A percentile compares a stretch with the other conserved stretches of the same genome.
phyloP scores from a whole-genome alignment of 2,888 invertebrate species.

The Pammene fasciana region DNA sequence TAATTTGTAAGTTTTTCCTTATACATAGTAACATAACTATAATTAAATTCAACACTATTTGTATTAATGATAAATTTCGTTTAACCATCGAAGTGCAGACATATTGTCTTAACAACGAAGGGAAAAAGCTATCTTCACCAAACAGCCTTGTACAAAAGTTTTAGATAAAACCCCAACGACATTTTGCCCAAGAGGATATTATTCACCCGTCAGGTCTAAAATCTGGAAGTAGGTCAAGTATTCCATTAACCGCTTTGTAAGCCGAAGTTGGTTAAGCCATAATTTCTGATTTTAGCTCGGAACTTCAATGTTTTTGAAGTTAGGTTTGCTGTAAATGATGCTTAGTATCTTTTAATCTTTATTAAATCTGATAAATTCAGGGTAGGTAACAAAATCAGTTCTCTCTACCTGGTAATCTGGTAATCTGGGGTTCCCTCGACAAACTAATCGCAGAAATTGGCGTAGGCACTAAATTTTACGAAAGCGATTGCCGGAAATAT shows the following conservation, averaged over 20 bases:
- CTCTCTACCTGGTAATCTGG: too few relatives aligned
- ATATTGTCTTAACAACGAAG: neutral
- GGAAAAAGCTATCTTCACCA: neutral
- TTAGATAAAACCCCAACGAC: neutral
- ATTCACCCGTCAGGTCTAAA: constrained; percentile 3
- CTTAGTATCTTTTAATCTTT: neutral
- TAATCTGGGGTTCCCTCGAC: too few relatives aligned
- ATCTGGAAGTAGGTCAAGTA: constrained; percentile 26
- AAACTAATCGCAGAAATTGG: too few relatives aligned
- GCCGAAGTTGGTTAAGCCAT: constrained; percentile 8
- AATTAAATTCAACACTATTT: too few relatives aligned
- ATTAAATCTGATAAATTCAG: too few relatives aligned
- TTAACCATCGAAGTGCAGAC: too few relatives aligned
- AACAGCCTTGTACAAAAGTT: constrained; percentile 10
- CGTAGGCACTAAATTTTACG: too few relatives aligned
- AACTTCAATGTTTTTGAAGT: neutral
- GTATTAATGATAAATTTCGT: too few relatives aligned
- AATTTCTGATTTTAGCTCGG: constrained; percentile 15
- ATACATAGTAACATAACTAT: too few relatives aligned
- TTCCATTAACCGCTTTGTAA: constrained; percentile 49
- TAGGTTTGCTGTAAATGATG: neutral
- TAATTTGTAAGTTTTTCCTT: too few relatives aligned
- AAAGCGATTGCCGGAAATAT: too few relatives aligned
- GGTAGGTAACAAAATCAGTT: too few relatives aligned
- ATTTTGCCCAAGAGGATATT: constrained; percentile 1